phyloP scores from a whole-genome alignment of 2,888 invertebrate species.

The Drosophila recens region DNA sequence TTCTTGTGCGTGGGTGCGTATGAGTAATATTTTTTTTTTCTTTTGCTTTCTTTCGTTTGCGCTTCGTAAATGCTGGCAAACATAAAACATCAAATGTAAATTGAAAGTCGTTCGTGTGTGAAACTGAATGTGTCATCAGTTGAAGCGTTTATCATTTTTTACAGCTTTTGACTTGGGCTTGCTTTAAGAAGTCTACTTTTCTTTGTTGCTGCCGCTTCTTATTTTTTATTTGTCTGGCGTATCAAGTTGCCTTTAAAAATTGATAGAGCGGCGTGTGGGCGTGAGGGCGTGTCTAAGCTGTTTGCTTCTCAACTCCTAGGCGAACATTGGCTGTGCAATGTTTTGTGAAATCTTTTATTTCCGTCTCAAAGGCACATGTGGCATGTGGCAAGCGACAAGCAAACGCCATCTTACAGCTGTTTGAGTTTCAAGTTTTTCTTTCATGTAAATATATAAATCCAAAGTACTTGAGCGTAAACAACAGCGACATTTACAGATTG shows the following conservation, averaged over 20 bases:
- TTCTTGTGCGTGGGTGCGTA: slow-evolving; percentile 77
- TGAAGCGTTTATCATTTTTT: slow-evolving; percentile 82
- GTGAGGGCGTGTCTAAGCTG: slow-evolving; percentile 57
- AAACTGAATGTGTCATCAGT: slow-evolving; percentile 82
- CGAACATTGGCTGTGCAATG: slow-evolving; percentile 68
- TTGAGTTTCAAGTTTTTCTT: slow-evolving; percentile 52
- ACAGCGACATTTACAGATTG: slow-evolving; percentile 35
- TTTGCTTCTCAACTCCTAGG: slow-evolving; percentile 55
- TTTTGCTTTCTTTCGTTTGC: slow-evolving; percentile 36
- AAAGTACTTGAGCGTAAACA: slow-evolving; percentile 66
- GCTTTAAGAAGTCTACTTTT: slow-evolving; percentile 66
- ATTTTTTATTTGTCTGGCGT: slow-evolving; percentile 60
- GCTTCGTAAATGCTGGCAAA: slow-evolving; percentile 76
- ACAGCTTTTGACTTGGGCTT: slow-evolving; percentile 64
- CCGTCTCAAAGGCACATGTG: slow-evolving; percentile 46
- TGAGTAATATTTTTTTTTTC: slow-evolving; percentile 75
- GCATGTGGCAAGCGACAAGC: slow-evolving; percentile 12
- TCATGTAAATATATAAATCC: slow-evolving; percentile 70
- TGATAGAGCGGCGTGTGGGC: not conserved
- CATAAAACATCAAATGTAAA: slow-evolving; percentile 81
- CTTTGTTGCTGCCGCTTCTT: not conserved
- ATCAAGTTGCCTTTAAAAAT: slow-evolving; percentile 76
- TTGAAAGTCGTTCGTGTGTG: slow-evolving; percentile 83
- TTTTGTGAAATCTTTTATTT: slow-evolving; percentile 78
- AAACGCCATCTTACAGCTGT: slow-evolving; percentile 36